Percentiles rank a stretch among this genome's conserved stretches.
Evolutionary conservation across 2,888 invertebrate genomes (phyloP).

Genomic region (Galerucella calmariensis): DNA sequence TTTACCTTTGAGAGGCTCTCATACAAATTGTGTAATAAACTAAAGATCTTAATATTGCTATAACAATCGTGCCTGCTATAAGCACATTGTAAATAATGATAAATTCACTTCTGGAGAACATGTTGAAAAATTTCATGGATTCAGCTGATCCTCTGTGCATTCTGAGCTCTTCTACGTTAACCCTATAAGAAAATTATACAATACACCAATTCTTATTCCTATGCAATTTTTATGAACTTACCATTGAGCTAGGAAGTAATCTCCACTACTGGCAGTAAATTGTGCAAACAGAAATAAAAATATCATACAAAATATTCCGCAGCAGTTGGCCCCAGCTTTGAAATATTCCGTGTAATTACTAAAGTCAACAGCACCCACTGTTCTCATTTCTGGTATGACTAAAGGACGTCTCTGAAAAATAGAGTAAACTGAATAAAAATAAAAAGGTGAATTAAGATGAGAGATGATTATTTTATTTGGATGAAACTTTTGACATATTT

Average conservation of each 20-base stretch:
- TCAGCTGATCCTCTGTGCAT: conserved; percentile 37
- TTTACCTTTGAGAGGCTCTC: conserved; percentile 67
- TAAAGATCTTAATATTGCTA: conserved; percentile 65
- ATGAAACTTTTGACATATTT: too few species aligned
- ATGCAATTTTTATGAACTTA: conserved; percentile 47
- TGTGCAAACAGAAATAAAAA: conserved; percentile 69
- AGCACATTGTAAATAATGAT: conserved; percentile 64
- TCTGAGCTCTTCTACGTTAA: conserved; percentile 53
- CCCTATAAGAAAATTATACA: conserved; percentile 48
- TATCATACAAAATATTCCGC: conserved; percentile 67
- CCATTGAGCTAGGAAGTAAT: conserved; percentile 60
- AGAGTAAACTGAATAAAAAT: not conserved
- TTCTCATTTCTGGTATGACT: conserved; percentile 67
- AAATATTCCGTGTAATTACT: conserved; percentile 69
- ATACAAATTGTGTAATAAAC: conserved; percentile 74
- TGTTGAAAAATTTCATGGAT: conserved; percentile 36
- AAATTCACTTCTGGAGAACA: conserved; percentile 54
- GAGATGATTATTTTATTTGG: too few species aligned
- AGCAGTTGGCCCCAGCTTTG: conserved; percentile 68
- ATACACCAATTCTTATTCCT: not conserved
- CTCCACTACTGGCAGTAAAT: conserved; percentile 59
- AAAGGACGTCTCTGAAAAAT: conserved; percentile 58
- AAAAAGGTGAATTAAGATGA: not conserved
- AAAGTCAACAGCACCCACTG: conserved; percentile 66
- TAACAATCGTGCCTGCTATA: conserved; percentile 61